phyloP scores from a whole-genome alignment of 2,797 vertebrate genomes.

The Gila robusta region DNA sequence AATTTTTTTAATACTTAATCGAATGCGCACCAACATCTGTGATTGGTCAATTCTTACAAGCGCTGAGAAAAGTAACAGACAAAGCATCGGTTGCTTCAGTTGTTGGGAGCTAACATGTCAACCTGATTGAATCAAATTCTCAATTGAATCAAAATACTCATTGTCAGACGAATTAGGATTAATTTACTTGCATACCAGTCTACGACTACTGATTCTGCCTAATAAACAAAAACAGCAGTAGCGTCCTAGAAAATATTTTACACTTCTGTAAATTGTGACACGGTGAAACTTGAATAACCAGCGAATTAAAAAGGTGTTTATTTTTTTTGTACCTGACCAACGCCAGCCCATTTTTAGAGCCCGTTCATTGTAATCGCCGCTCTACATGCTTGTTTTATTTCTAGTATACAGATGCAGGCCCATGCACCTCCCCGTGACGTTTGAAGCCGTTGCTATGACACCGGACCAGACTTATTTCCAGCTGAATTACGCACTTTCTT shows the following conservation, averaged over 20 bases:
- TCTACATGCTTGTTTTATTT: background rate
- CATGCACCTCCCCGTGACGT: slow-evolving; percentile 61
- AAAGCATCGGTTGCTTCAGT: too few relatives aligned
- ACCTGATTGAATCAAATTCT: too few relatives aligned
- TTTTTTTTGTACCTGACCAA: background rate
- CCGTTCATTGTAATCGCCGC: background rate
- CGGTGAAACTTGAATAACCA: background rate
- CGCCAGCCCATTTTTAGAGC: accelerated
- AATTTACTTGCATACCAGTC: background rate
- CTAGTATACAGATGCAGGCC: slow-evolving; percentile 38
- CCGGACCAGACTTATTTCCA: slow-evolving; percentile 41
- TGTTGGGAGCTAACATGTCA: background rate
- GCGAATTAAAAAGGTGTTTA: background rate
- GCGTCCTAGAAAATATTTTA: too few relatives aligned
- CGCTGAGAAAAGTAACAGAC: background rate
- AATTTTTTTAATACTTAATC: background rate
- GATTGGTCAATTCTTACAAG: background rate
- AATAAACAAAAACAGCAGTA: background rate
- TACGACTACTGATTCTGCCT: background rate
- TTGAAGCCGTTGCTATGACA: slow-evolving; percentile 65
- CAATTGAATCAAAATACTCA: background rate
- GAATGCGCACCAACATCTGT: background rate
- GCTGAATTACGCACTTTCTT: slow-evolving; percentile 60
- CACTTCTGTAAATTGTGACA: background rate
- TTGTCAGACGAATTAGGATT: background rate